Evolutionary conservation across 2,888 invertebrate species (phyloP).

Genomic region (Ditylenchus weischeri): DNA sequence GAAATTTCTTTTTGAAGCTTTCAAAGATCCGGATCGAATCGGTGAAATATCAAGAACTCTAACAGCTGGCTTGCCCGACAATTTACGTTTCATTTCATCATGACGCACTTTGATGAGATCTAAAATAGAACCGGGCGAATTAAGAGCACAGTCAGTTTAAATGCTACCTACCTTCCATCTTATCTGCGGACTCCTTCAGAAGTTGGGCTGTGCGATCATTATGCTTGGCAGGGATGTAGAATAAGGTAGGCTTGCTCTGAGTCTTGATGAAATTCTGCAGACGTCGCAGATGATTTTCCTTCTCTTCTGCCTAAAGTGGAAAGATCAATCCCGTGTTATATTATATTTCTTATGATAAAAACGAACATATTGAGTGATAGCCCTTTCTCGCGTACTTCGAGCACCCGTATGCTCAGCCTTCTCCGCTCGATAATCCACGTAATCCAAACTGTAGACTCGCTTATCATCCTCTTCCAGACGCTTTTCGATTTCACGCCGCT

Average conservation of each 20-base stretch:
- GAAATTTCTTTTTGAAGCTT: too few species aligned
- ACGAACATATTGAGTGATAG: conserved; percentile 47
- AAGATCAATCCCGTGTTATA: neutral
- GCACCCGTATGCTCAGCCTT: conserved; percentile 82
- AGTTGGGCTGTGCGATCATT: conserved; percentile 71
- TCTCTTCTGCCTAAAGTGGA: conserved; percentile 68
- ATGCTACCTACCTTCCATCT: conserved; percentile 38
- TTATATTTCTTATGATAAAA: neutral
- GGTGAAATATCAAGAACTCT: too few species aligned
- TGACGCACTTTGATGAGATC: too few species aligned
- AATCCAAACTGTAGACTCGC: conserved; percentile 68
- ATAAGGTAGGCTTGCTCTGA: conserved; percentile 78
- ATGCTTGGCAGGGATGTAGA: conserved; percentile 79
- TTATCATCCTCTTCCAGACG: conserved; percentile 87
- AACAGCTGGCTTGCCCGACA: too few species aligned
- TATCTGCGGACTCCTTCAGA: conserved; percentile 66
- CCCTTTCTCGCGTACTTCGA: conserved; percentile 77
- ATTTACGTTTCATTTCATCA: too few species aligned
- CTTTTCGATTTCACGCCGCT: conserved; percentile 81
- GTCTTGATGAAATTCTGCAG: conserved; percentile 79
- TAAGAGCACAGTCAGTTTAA: conserved; percentile 7
- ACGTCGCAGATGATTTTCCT: conserved; percentile 77
- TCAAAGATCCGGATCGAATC: too few species aligned
- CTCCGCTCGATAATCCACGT: conserved; percentile 79
- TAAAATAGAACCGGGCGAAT: neutral